Evolutionary conservation across 2,888 invertebrate genomes (phyloP).

Genomic region (Amphipoea oculea): DNA sequence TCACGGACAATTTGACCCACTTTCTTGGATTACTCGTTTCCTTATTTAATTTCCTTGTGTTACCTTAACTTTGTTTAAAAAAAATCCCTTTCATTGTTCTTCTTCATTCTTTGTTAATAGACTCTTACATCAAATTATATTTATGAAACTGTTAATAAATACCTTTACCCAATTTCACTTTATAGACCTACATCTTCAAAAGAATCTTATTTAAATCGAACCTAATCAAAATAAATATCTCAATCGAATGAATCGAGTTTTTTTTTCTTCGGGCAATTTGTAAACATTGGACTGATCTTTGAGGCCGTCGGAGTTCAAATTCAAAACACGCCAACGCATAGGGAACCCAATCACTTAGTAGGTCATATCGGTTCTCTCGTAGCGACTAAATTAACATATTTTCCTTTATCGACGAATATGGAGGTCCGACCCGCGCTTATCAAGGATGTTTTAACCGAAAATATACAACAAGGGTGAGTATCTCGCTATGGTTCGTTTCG

Average conservation of each 20-base stretch:
- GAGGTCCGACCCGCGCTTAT: slow-evolving; percentile 85
- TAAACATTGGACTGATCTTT: slow-evolving; percentile 86
- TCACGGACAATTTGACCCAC: slow-evolving; percentile 82
- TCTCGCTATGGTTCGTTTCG: slow-evolving; percentile 75
- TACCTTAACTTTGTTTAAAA: slow-evolving; percentile 68
- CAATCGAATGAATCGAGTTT: slow-evolving; percentile 77
- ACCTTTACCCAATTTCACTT: slow-evolving; percentile 55
- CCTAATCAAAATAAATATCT: slow-evolving; percentile 79
- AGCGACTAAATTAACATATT: slow-evolving; percentile 89
- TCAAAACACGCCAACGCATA: slow-evolving; percentile 85
- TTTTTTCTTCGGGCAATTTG: slow-evolving; percentile 83
- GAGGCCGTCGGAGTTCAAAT: slow-evolving; percentile 81
- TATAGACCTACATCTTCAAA: slow-evolving; percentile 57
- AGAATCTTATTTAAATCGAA: slow-evolving; percentile 75
- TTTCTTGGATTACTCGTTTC: slow-evolving; percentile 75
- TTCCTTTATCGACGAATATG: slow-evolving; percentile 88
- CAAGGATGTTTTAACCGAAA: slow-evolving; percentile 85
- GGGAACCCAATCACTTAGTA: slow-evolving; percentile 90
- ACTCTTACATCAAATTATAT: slow-evolving; percentile 7
- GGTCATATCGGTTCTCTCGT: slow-evolving; percentile 86
- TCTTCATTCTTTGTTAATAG: slow-evolving; percentile 5
- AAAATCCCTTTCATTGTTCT: slow-evolving; percentile 64
- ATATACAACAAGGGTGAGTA: slow-evolving; percentile 84
- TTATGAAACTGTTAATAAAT: slow-evolving; percentile 63
- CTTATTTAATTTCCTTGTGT: slow-evolving; percentile 69